Percentiles rank a stretch among this genome's conserved stretches.
phyloP scores from a whole-genome alignment of 1,140 invertebrate species.

The Drosophila quadrilineata region DNA sequence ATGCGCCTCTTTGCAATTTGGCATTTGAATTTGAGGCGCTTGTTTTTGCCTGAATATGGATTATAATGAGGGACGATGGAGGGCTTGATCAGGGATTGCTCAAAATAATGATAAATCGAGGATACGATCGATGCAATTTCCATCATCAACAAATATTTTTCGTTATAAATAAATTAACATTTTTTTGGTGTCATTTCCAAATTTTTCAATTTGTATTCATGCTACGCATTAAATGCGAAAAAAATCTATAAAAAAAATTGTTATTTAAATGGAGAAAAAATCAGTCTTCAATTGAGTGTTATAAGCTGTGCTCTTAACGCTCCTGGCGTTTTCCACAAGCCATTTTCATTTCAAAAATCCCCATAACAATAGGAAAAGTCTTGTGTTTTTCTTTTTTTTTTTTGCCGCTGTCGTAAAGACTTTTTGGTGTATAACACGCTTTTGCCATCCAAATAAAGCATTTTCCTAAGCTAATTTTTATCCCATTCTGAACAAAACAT shows the following conservation, averaged over 20 bases:
- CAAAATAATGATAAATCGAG: conserved; percentile 3
- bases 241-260: too few species aligned
- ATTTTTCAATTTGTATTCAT: conserved; percentile 7
- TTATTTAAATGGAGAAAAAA: conserved; percentile 38
- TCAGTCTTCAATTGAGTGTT: conserved; percentile 66
- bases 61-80: conserved; percentile 32
- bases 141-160: neutral
- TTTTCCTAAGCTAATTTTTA: conserved; percentile 79
- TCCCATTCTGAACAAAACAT: conserved; percentile 72
- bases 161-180: neutral
- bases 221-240: conserved; percentile 66
- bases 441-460: conserved; percentile 71
- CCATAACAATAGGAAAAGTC: conserved; percentile 20
- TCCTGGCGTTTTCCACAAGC: conserved; percentile 38
- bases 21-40: conserved; percentile 68
- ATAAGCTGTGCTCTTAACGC: conserved; percentile 64
- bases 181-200: neutral
- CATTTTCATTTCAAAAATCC: conserved; percentile 18
- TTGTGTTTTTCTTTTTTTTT: conserved; percentile 29
- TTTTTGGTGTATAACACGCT: conserved; percentile 68
- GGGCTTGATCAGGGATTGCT: conserved; percentile 57
- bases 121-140: neutral
- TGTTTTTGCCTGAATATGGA: conserved; percentile 15
- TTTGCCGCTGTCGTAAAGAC: too few species aligned
- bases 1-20: conserved; percentile 40